Conservation (phyloP, 2,113 vertebrate species). For the Scalopus aquaticus region DNA sequence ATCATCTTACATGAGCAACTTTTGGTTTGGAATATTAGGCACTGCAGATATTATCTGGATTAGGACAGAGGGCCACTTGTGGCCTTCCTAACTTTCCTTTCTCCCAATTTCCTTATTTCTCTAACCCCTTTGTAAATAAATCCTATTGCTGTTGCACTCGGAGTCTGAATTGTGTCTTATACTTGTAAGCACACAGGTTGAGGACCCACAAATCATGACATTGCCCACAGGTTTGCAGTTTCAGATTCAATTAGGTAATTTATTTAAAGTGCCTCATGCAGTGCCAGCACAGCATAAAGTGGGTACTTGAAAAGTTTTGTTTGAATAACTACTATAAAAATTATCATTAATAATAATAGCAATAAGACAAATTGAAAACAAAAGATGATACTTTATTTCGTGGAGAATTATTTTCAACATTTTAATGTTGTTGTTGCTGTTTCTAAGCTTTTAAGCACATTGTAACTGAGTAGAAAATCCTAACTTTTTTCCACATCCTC, state of each 20-base stretch:
- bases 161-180: no score
- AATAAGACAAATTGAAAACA: constrained; percentile 29
- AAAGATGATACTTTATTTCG: constrained; percentile 27
- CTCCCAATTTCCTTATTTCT: no score
- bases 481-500: not conserved
- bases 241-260: not conserved
- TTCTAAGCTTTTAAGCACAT: not conserved
- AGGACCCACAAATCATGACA: no score
- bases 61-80: no score
- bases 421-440: constrained; percentile 21
- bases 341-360: not conserved
- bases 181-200: no score
- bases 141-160: no score
- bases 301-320: not conserved
- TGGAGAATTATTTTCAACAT: not conserved
- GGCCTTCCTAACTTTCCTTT: no score
- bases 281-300: not conserved
- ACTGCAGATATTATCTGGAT: no score
- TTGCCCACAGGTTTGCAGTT: no score
- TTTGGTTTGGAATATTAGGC: no score
- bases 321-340: not conserved
- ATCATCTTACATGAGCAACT: no score
- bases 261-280: not conserved
- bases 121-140: no score
- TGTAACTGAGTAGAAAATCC: not conserved